Evolutionary conservation across 2,888 invertebrate genomes (phyloP), one percentile per base, ranked within the genome.

Genomic region (Sphecodes monilicornis): DNA sequence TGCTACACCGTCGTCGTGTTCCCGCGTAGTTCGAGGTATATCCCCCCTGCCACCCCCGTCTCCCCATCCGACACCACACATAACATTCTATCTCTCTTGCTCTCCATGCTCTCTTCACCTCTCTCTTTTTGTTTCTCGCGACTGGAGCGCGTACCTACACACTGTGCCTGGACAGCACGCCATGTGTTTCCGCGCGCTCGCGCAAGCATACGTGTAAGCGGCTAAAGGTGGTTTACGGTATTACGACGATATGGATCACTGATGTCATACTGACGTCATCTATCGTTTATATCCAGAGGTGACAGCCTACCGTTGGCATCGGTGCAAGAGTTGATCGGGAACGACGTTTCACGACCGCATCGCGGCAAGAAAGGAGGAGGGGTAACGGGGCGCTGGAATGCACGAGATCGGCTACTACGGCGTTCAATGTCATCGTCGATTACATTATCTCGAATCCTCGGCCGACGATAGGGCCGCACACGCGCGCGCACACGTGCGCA

Each of bases 221-320:
- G 80, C 82, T 60, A 26, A 76, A 87, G 83, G 83, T 87, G 82
- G 82, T 81, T 86, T 80, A 83, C 87, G 90, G 87, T 91, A 88
- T 91, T 89, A 90, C 88, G 84, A 86, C 91, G 94, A 94, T 94
- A 93, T 93, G 92, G 94, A 94, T 94, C 94, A 94, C 92, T 94
- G 94, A 94, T 94, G 93, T 94, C 94, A 94, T 93, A 89, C 93
- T 94, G 93, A 94, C 93, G 94, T 94, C 93, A 94, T 85, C 89
- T 88, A 85, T 92, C 92, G 92, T 93, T 94, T 94, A 93, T 93
- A 93, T 93, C 93, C 90, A 93, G 93, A 91, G 92, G 92, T 93
- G 94, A 94, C 93, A 92, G 91, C 89, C 90, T 89, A 90, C 89
- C 90, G 91, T 92, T 90, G 92, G 92, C 92, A 91, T 92, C 89